phyloP scores from a whole-genome alignment of 2,888 invertebrate species.

The Xestoiulus laeticollis region DNA sequence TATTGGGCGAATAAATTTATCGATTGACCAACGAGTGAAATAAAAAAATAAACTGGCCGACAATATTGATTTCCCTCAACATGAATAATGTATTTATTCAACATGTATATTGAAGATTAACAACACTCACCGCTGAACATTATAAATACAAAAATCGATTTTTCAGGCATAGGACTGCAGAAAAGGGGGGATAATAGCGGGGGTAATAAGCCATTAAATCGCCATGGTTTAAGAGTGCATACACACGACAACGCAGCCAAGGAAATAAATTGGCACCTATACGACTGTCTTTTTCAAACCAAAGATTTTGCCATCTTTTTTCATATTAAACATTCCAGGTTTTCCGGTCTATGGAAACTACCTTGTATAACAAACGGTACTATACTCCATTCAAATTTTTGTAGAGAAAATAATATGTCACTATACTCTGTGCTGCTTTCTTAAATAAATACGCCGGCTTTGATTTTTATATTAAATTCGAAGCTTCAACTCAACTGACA shows the following conservation, averaged over 20 bases:
- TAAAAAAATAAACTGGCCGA: background rate
- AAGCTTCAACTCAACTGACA: no score
- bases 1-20: background rate
- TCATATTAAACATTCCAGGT: background rate
- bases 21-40: background rate
- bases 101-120: slow-evolving; percentile 19
- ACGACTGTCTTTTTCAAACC: background rate
- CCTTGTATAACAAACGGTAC: no score
- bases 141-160: background rate
- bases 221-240: background rate
- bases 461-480: no score
- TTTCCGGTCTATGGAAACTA: no score
- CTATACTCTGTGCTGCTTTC: no score
- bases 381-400: no score
- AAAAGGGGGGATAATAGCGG: background rate
- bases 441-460: no score
- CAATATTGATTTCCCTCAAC: slow-evolving; percentile 12
- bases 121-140: background rate
- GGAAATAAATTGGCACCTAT: background rate
- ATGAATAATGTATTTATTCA: background rate
- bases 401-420: no score
- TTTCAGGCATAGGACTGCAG: background rate
- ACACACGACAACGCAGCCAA: background rate
- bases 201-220: background rate
- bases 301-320: background rate